These are phyloP conservation scores for Hozukius guyotensis DNA, from an alignment of 2,797 vertebrate species.

Conservation along the genomic window DNA sequence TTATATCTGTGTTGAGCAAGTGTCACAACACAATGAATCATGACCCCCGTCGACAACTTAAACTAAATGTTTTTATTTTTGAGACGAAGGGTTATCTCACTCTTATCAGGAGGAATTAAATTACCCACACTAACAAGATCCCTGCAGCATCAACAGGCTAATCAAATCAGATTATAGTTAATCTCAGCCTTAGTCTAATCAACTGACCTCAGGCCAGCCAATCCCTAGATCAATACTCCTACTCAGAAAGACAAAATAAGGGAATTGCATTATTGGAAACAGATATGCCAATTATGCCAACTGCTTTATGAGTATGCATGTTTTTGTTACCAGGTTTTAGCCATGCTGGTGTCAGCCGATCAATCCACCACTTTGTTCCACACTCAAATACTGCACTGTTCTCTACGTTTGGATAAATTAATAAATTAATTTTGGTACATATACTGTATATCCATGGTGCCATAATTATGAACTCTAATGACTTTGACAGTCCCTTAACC, in stretches of 20 bases:
- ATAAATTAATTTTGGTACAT: neutral
- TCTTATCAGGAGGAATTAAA: conserved; percentile 28
- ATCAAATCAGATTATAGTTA: conserved; percentile 33
- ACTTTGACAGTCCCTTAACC: neutral
- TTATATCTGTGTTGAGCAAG: neutral
- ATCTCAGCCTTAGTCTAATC: conserved; percentile 27
- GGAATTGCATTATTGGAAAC: conserved; percentile 30
- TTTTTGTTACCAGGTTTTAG: neutral
- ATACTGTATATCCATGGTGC: neutral
- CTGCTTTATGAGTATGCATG: neutral
- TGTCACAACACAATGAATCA: neutral
- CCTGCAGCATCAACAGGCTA: conserved; percentile 13
- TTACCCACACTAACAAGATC: conserved; percentile 13
- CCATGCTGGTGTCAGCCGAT: neutral
- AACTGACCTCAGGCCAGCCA: conserved; percentile 17
- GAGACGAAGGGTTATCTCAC: neutral
- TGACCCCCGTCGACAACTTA: neutral
- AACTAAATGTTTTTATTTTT: neutral
- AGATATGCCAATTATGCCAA: neutral
- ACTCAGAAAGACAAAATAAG: neutral
- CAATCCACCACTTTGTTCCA: neutral
- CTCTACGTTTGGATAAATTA: neutral
- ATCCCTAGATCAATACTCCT: conserved; percentile 39
- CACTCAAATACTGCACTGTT: neutral
- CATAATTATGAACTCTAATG: neutral